These are phyloP conservation scores for Drosophila multiciliata DNA, from an alignment of 2,888 invertebrate species.

Conservation along the genomic window DNA sequence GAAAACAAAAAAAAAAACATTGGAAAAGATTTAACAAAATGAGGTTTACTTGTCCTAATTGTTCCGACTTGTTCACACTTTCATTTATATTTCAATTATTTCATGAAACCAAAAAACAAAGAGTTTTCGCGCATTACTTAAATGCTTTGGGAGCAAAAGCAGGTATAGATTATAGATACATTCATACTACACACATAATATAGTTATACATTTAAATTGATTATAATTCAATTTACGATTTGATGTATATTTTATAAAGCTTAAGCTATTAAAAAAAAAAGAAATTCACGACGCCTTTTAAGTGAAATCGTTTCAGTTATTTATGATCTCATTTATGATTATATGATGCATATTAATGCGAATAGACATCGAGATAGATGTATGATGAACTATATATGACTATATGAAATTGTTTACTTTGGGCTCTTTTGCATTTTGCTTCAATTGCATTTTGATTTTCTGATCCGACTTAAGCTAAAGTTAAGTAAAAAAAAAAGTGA, in stretches of 20 bases:
- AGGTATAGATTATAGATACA: slow-evolving; percentile 20
- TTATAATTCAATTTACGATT: slow-evolving; percentile 15
- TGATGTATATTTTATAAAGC: slow-evolving; percentile 41
- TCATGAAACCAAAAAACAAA: slow-evolving; percentile 59
- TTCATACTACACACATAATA: neutral
- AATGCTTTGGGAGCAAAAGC: slow-evolving; percentile 35
- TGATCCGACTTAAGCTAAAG: slow-evolving; percentile 21
- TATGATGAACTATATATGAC: slow-evolving; percentile 37
- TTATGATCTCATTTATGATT: slow-evolving; percentile 12
- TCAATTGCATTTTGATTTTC: slow-evolving; percentile 13
- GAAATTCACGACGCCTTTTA: neutral
- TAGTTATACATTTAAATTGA: slow-evolving; percentile 11
- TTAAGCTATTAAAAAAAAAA: slow-evolving; percentile 15
- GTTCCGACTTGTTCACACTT: slow-evolving; percentile 20
- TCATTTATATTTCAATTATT: slow-evolving; percentile 61
- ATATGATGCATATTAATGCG: slow-evolving; percentile 16
- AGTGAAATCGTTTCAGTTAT: slow-evolving; percentile 11
- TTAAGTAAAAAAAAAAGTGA: neutral
- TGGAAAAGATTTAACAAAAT: neutral
- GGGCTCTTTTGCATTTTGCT: slow-evolving; percentile 36
- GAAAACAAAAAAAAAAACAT: neutral
- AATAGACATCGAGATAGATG: slow-evolving; percentile 7
- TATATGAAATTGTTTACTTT: slow-evolving; percentile 39
- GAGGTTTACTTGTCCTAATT: neutral
- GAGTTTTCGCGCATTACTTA: neutral